Conservation (phyloP, 1,140 invertebrate genomes). For the Brachionus plicatilis region DNA sequence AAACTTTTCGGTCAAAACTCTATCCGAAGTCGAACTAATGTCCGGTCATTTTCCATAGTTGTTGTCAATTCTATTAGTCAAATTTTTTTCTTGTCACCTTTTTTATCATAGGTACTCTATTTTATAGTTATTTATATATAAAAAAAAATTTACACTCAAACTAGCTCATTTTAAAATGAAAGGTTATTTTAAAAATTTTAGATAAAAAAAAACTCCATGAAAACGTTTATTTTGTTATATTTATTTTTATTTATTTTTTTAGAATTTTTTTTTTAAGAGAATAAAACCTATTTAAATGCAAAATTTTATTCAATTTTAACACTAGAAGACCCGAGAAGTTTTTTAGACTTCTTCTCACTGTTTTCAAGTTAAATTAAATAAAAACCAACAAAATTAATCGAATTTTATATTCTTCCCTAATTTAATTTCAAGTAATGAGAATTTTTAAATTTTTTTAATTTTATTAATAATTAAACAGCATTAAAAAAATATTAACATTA, state of each 20-base stretch:
- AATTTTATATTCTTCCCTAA: no score
- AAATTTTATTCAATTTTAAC: not conserved
- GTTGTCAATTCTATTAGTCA: not conserved
- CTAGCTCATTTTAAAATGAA: not conserved
- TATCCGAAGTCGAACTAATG: conserved; percentile 26
- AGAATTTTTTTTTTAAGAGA: not conserved
- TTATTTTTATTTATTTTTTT: conserved; percentile 1
- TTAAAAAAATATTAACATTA: no score
- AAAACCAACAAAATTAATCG: no score
- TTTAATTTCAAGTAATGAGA: no score
- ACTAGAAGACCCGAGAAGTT: no score
- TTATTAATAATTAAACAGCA: no score
- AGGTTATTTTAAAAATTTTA: not conserved
- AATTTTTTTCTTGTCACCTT: not conserved
- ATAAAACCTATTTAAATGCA: not conserved
- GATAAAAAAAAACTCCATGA: not conserved
- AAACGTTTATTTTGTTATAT: not conserved
- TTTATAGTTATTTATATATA: not conserved
- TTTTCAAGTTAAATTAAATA: no score
- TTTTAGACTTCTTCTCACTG: no score
- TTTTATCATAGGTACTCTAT: not conserved
- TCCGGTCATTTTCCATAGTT: conserved; percentile 37
- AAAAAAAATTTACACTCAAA: not conserved
- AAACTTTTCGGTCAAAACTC: conserved; percentile 14
- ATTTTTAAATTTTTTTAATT: no score